These are phyloP conservation scores for Diphyllodes magnificus DNA, from an alignment of 2,113 vertebrate species.

Conservation along the genomic window DNA sequence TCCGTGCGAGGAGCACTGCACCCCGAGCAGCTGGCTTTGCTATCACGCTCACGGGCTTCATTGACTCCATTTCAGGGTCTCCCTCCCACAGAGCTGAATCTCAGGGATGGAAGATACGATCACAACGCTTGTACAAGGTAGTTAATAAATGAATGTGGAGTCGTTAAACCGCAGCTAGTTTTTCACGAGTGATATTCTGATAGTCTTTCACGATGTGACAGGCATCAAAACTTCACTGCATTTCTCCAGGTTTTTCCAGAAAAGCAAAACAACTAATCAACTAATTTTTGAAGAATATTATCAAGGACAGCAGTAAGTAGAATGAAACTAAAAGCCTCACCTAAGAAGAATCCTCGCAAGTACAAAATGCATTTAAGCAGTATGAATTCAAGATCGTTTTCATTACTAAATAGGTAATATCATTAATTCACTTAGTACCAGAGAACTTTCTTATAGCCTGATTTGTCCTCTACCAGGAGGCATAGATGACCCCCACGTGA, in stretches of 20 bases:
- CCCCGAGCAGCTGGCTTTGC: background rate
- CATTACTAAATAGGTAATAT: background rate
- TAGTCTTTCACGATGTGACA: background rate
- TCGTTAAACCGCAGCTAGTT: background rate
- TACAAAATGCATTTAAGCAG: background rate
- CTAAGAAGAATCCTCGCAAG: background rate
- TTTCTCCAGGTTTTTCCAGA: background rate
- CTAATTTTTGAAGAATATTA: background rate
- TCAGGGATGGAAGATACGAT: background rate
- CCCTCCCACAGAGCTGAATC: background rate
- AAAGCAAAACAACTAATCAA: background rate
- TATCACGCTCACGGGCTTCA: fast-evolving
- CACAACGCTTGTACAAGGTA: background rate
- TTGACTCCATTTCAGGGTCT: background rate
- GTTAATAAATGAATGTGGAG: background rate
- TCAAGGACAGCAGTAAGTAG: background rate
- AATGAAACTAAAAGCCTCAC: background rate
- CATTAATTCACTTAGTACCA: background rate
- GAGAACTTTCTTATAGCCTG: background rate
- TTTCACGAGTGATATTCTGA: background rate
- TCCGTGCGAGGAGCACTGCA: fast-evolving
- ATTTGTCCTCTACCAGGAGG: background rate
- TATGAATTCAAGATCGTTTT: background rate
- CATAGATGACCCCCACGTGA: background rate
- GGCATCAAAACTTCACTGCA: background rate